Evolutionary conservation across 2,888 invertebrate species (phyloP).

Genomic region (Troides helena): DNA sequence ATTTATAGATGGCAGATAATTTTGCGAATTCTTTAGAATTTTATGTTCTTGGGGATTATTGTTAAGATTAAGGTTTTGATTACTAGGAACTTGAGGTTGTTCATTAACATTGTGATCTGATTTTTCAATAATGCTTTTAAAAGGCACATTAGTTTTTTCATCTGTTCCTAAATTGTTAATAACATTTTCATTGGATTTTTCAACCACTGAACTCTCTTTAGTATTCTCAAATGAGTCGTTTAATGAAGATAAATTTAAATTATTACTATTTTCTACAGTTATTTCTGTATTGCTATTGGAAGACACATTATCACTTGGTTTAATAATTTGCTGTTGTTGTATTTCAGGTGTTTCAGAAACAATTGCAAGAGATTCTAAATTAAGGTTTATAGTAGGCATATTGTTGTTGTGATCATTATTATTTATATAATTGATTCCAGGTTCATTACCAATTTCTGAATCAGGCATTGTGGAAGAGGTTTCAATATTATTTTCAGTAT

Average conservation of each 20-base stretch:
- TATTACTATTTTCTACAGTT: slow-evolving; percentile 32
- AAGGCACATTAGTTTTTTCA: slow-evolving; percentile 37
- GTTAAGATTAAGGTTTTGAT: slow-evolving; percentile 7
- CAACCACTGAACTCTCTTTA: slow-evolving; percentile 45
- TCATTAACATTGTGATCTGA: slow-evolving; percentile 22
- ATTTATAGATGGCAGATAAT: slow-evolving; percentile 5
- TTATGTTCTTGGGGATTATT: slow-evolving; percentile 7
- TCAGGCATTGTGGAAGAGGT: not conserved
- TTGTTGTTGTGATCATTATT: not conserved
- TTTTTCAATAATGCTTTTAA: slow-evolving; percentile 22
- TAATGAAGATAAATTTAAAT: not conserved
- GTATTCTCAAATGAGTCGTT: slow-evolving; percentile 30
- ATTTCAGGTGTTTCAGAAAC: not conserved
- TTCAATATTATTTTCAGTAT: not conserved
- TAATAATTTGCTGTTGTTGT: slow-evolving; percentile 3
- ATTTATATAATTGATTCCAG: not conserved
- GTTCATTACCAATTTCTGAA: not conserved
- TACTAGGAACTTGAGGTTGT: slow-evolving; percentile 11
- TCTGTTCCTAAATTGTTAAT: slow-evolving; percentile 35
- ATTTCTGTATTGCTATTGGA: slow-evolving; percentile 12
- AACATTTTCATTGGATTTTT: slow-evolving; percentile 36
- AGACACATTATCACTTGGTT: slow-evolving; percentile 10
- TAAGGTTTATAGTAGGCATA: not conserved
- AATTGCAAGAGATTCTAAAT: not conserved
- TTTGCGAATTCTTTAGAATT: slow-evolving; percentile 4